These are phyloP conservation scores for Odontamblyopus rebecca DNA, from an alignment of 2,797 vertebrate species.

Conservation along the genomic window DNA sequence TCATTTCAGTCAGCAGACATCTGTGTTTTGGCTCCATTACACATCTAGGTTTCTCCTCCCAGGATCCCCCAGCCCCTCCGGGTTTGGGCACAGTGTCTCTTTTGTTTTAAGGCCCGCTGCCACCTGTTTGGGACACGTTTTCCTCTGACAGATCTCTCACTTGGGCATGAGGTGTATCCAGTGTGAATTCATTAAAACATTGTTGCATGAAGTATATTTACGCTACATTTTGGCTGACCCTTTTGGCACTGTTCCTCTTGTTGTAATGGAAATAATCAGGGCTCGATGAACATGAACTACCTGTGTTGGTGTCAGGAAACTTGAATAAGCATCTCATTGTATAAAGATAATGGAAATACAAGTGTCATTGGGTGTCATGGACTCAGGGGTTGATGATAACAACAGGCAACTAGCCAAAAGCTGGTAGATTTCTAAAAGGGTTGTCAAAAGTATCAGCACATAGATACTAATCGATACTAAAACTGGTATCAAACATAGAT, in stretches of 20 bases:
- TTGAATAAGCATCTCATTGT: constrained; percentile 4
- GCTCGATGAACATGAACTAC: not conserved
- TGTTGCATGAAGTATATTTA: constrained; percentile 7
- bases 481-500: no score
- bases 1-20: constrained; percentile 39
- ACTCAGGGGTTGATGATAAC: not conserved
- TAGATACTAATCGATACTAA: no score
- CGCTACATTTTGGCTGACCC: constrained; percentile 31
- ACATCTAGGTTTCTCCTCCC: constrained; percentile 47
- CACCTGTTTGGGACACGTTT: constrained; percentile 63
- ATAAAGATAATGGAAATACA: constrained; percentile 1
- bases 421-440: not conserved
- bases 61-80: constrained; percentile 49
- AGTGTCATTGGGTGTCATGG: not conserved
- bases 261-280: constrained; percentile 9
- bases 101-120: constrained; percentile 55
- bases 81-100: constrained; percentile 54
- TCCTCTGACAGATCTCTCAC: constrained; percentile 40
- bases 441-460: no score
- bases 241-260: constrained; percentile 13
- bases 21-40: constrained; percentile 47
- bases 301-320: constrained; percentile 10
- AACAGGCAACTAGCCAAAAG: constrained; percentile 28
- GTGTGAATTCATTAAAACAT: constrained; percentile 27
- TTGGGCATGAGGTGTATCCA: constrained; percentile 10